Base-by-base conservation (phyloP, 1,140 invertebrate species). In the Nasonia longicornis region DNA sequence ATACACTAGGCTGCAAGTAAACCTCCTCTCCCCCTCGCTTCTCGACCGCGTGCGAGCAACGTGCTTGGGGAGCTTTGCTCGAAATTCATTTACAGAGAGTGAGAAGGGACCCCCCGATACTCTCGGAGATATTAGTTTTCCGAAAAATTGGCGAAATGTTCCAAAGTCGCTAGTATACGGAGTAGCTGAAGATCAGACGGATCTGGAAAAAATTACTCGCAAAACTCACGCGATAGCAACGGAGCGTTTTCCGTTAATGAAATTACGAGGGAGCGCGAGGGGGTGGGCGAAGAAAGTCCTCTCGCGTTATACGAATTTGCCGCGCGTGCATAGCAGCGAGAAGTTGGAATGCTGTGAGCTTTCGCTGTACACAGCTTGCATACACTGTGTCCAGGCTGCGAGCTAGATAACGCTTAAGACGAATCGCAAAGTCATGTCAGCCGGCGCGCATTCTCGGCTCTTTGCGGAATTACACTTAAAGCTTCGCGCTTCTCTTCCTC, bases 321-420 rank as follows among this genome's bases (percentile, higher is more conserved):
- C 0, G 64, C 26, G 78, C 35, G 52, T 45, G 11, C 78, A 48
- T 69, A 79, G 69, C 26, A n/a, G 2, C 31, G 52, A 64, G 73
- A 79, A 64, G 69, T 70, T 20, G 29, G 71, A 79, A 73, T 63
- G 78, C 42, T 10, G 31, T 2, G 35, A 48, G 58, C 58, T 77
- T 45, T 14, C 35, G 42, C 29, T 64, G 12, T 52, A 52, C 11
- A 16, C 12, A 52, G 2, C 26, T 26, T 4, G 16, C 16, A 52
- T 52, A 52, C 14, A 69, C 63, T n/a, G 8, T 75, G 79, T 80
- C 79, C 72, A 75, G 42, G 48, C 79, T 69, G 45, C 74, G 2
- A 66, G 63, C 74, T n/a, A 66, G 71, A 74, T 80, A 80, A 80
- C 79, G 64, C 63, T 74, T 42, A 69, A 80, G 78, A 80, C 79